Conservation (phyloP, 1,140 invertebrate species). For the Bombus picipes region DNA sequence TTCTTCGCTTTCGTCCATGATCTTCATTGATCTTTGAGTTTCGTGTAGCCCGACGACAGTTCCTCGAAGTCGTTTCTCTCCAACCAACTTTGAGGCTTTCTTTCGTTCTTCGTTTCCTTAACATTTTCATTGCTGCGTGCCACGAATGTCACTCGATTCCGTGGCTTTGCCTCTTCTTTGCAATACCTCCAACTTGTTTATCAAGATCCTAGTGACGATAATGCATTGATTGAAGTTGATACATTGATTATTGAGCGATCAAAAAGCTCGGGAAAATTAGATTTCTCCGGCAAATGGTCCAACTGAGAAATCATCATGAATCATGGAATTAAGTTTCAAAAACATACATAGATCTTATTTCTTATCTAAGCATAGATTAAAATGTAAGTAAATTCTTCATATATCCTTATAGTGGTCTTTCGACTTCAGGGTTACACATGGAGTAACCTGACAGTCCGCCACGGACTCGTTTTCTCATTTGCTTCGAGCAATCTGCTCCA, state of each 20-base stretch:
- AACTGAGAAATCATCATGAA: too few relatives aligned
- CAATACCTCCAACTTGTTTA: not conserved
- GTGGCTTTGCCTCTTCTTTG: not conserved
- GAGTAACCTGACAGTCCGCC: not conserved
- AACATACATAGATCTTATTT: not conserved
- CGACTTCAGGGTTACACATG: not conserved
- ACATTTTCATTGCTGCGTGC: constrained; percentile 2
- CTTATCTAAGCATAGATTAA: not conserved
- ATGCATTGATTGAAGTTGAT: not conserved
- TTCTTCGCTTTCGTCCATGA: constrained; percentile 37
- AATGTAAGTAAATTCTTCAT: not conserved
- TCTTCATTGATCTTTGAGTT: constrained; percentile 61
- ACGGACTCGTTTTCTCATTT: not conserved
- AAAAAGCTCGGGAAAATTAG: not conserved
- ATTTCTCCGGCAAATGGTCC: too few relatives aligned
- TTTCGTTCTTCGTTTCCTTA: not conserved
- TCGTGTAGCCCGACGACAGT: constrained; percentile 39
- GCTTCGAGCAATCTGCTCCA: not conserved
- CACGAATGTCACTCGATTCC: not conserved
- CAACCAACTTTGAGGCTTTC: not conserved
- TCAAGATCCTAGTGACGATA: not conserved
- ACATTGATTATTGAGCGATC: not conserved
- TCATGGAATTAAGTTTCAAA: too few relatives aligned
- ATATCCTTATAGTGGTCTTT: not conserved
- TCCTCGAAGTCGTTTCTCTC: constrained; percentile 55